Evolutionary conservation across 2,797 vertebrate genomes (phyloP).

Genomic region (Notolepis coatsorum): DNA sequence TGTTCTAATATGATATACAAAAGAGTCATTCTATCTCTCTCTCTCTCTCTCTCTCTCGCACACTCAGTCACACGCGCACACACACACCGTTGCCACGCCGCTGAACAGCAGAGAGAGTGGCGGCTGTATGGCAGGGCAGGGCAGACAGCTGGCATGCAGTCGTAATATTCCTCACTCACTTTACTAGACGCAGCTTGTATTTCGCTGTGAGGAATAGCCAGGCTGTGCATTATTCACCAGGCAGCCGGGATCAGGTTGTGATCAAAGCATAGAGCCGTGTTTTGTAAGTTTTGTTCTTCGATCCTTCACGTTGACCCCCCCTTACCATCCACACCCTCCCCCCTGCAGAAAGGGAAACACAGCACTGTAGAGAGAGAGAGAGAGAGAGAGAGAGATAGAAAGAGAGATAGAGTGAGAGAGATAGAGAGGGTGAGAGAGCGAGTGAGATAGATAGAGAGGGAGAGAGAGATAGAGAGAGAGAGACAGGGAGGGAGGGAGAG

Average conservation of each 20-base stretch:
- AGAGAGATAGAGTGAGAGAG: no score
- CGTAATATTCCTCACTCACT: conserved; percentile 73
- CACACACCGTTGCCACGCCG: conserved; percentile 1
- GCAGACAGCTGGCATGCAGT: conserved; percentile 74
- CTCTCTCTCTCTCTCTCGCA: conserved; percentile 27
- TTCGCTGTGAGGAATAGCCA: conserved; percentile 77
- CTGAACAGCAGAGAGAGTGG: not conserved
- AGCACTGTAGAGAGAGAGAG: no score
- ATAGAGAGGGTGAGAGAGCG: no score
- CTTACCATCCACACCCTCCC: not conserved
- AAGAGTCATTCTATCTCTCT: not conserved
- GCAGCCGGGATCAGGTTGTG: conserved; percentile 76
- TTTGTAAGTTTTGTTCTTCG: conserved; percentile 43
- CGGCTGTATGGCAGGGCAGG: conserved; percentile 29
- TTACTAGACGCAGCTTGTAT: conserved; percentile 74
- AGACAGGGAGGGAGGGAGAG: no score
- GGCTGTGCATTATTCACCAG: conserved; percentile 84
- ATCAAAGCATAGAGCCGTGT: conserved; percentile 58
- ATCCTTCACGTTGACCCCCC: conserved; percentile 20
- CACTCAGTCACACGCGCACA: conserved; percentile 72
- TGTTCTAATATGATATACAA: no score
- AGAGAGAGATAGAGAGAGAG: no score
- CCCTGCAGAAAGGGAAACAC: not conserved
- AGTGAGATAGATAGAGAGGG: no score
- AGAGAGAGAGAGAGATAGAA: no score